These are phyloP conservation scores for Lepisosteus osseus DNA, from an alignment of 2,113 vertebrate genomes.

Conservation along the genomic window DNA sequence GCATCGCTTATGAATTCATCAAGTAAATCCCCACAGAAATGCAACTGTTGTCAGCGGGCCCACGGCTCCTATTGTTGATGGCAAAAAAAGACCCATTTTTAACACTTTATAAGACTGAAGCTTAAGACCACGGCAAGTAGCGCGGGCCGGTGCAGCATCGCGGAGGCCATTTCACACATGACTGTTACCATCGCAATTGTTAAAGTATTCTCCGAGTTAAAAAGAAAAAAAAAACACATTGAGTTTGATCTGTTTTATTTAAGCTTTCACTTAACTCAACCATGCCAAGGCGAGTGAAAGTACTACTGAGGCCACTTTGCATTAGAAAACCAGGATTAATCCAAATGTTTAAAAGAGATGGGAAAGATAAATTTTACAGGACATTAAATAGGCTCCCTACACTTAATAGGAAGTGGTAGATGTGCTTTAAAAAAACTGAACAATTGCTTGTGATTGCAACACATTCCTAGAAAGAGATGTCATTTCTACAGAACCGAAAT, in stretches of 20 bases:
- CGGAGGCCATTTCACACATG: constrained; percentile 72
- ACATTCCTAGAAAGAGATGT: no score
- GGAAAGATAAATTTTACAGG: constrained; percentile 60
- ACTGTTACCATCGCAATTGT: constrained; percentile 60
- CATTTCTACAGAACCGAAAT: no score
- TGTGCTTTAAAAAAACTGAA: no score
- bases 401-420: not conserved
- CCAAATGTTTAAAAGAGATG: constrained; percentile 67
- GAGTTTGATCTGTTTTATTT: constrained; percentile 59
- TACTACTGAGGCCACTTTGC: constrained; percentile 53
- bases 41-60: constrained; percentile 55
- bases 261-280: constrained; percentile 54
- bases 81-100: constrained; percentile 30
- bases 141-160: constrained; percentile 39
- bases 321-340: constrained; percentile 73
- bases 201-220: constrained; percentile 44
- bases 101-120: constrained; percentile 19
- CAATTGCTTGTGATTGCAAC: no score
- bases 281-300: constrained; percentile 10
- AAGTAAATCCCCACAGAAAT: constrained; percentile 54
- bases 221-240: constrained; percentile 25
- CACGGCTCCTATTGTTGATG: constrained; percentile 20
- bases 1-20: constrained; percentile 63
- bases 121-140: constrained; percentile 15
- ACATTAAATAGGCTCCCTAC: constrained; percentile 17